Percentiles rank a stretch among this genome's conserved stretches.
Evolutionary conservation across 2,113 vertebrate genomes (phyloP).

Genomic region (Channa argus): DNA sequence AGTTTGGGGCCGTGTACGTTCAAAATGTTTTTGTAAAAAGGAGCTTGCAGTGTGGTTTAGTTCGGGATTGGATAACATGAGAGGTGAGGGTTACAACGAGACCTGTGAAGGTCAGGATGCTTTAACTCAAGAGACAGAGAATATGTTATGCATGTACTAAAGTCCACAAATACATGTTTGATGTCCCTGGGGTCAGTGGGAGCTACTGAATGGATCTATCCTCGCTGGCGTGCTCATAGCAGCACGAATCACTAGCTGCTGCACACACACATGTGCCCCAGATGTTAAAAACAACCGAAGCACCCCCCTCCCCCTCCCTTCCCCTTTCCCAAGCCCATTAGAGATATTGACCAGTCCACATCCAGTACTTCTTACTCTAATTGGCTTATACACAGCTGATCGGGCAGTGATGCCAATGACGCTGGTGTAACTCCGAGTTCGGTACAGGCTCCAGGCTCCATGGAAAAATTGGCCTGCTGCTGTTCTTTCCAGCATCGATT

Average conservation of each 20-base stretch:
- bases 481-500: constrained; percentile 70
- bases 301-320: neutral
- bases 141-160: neutral
- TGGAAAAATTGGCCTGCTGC: constrained; percentile 59
- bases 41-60: no score
- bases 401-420: constrained; percentile 27
- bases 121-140: neutral
- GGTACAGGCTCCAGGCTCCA: constrained; percentile 33
- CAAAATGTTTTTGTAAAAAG: no score
- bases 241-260: constrained; percentile 54
- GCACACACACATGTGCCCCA: neutral
- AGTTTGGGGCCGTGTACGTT: no score
- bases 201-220: constrained; percentile 45
- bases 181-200: constrained; percentile 18
- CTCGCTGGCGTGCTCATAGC: constrained; percentile 38
- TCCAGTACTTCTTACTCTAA: constrained; percentile 54
- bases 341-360: constrained; percentile 67
- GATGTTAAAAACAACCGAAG: constrained; percentile 6
- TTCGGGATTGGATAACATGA: no score
- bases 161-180: constrained; percentile 11
- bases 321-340: constrained; percentile 57
- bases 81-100: no score
- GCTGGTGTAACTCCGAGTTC: constrained; percentile 48
- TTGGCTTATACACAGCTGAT: constrained; percentile 70
- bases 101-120: neutral